phyloP scores from a whole-genome alignment of 2,113 vertebrate genomes.

The Percina caprodes region DNA sequence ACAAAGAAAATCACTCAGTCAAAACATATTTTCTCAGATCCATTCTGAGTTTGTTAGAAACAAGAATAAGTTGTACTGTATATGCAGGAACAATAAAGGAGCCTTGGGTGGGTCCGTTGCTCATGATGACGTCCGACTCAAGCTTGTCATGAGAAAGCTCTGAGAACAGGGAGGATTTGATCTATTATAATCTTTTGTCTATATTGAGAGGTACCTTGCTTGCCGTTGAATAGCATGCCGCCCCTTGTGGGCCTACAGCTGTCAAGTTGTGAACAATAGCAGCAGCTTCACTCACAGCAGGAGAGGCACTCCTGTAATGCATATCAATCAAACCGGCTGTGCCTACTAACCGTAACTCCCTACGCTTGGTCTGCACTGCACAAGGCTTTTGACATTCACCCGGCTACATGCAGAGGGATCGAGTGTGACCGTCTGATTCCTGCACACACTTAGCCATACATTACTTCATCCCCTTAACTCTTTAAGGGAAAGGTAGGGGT shows the following conservation, averaged over 20 bases:
- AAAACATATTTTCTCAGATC: conserved; percentile 58
- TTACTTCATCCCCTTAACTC: conserved; percentile 69
- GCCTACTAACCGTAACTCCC: conserved; percentile 74
- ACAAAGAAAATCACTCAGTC: conserved; percentile 43
- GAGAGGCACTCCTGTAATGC: conserved; percentile 74
- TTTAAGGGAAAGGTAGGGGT: conserved; percentile 48
- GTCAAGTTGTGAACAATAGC: conserved; percentile 77
- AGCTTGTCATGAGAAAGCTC: conserved; percentile 50
- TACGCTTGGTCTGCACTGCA: conserved; percentile 53
- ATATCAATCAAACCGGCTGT: conserved; percentile 74
- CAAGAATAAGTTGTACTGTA: conserved; percentile 25
- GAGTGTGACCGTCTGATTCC: conserved; percentile 64
- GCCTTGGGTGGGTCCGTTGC: conserved; percentile 55
- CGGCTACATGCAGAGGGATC: conserved; percentile 45
- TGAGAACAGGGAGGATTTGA: conserved; percentile 52
- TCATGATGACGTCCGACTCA: conserved; percentile 33
- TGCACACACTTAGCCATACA: conserved; percentile 68
- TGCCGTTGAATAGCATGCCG: conserved; percentile 51
- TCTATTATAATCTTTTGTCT: conserved; percentile 72
- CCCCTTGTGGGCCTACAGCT: conserved; percentile 57
- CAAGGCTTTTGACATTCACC: conserved; percentile 68
- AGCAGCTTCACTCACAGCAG: conserved; percentile 64
- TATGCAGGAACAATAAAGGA: conserved; percentile 42
- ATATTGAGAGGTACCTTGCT: conserved; percentile 57
- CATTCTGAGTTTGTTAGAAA: conserved; percentile 46